Evolutionary conservation across 2,113 vertebrate species (phyloP).

Genomic region (Malaclemys terrapin): DNA sequence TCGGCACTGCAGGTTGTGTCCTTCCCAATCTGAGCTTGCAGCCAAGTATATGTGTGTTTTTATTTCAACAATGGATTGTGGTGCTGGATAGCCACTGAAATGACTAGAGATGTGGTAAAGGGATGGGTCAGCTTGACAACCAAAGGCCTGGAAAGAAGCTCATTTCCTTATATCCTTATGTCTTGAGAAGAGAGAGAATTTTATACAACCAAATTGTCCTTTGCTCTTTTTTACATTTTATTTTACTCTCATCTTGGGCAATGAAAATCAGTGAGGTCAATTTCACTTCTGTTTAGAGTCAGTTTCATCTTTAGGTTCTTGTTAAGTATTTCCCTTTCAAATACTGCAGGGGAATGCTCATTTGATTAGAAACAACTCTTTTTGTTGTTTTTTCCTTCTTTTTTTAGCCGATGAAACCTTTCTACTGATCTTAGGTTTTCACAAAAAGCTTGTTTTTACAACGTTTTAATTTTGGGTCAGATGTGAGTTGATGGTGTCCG

Average conservation of each 20-base stretch:
- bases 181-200: not conserved
- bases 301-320: not conserved
- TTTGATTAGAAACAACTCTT: not conserved
- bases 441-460: not conserved
- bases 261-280: not conserved
- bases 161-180: too few species aligned
- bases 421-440: not conserved
- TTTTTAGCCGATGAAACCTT: not conserved
- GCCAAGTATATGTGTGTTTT: too few species aligned
- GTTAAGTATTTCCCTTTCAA: not conserved
- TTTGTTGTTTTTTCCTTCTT: not conserved
- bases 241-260: not conserved
- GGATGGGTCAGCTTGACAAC: not conserved
- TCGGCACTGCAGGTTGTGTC: not conserved
- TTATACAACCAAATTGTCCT: not conserved
- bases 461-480: conserved; percentile 58
- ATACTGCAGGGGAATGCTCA: not conserved
- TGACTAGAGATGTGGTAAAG: too few species aligned
- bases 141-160: not conserved
- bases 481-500: conserved; percentile 52
- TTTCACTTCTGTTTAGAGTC: not conserved
- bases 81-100: too few species aligned
- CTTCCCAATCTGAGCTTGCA: too few species aligned
- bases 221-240: not conserved
- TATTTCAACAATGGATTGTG: too few species aligned